Evolutionary conservation across 2,888 invertebrate genomes (phyloP).

Genomic region (Drosophila meridionalis): DNA sequence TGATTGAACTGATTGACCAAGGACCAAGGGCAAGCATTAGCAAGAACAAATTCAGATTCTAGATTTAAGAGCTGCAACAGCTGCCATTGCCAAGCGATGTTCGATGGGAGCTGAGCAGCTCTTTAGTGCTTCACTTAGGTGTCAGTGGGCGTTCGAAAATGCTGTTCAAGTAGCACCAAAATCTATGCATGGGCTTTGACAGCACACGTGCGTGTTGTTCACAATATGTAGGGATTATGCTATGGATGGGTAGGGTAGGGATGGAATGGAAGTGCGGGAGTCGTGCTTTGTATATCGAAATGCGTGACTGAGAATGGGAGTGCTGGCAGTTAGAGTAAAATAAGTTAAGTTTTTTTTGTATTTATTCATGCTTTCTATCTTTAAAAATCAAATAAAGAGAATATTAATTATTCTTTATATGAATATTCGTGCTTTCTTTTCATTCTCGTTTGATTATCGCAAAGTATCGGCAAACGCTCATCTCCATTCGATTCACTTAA

Average conservation of each 20-base stretch:
- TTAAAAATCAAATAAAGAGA: no score
- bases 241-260: neutral
- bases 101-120: neutral
- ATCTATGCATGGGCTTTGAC: neutral
- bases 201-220: neutral
- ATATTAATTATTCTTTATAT: neutral
- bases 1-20: conserved; percentile 31
- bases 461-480: neutral
- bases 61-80: neutral
- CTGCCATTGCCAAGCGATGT: conserved; percentile 14
- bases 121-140: neutral
- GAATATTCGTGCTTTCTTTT: neutral
- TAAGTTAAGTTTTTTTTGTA: no score
- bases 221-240: neutral
- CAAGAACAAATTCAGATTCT: neutral
- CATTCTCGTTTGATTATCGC: neutral
- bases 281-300: neutral
- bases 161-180: neutral
- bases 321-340: no score
- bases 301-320: no score
- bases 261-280: neutral
- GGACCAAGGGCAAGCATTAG: neutral
- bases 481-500: conserved; percentile 5
- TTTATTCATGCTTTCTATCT: no score
- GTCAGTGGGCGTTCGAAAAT: conserved; percentile 6